Evolutionary conservation across 1,140 invertebrate species (phyloP), one percentile per base, ranked within the genome.

Genomic region (Caenorhabditis briggsae): DNA sequence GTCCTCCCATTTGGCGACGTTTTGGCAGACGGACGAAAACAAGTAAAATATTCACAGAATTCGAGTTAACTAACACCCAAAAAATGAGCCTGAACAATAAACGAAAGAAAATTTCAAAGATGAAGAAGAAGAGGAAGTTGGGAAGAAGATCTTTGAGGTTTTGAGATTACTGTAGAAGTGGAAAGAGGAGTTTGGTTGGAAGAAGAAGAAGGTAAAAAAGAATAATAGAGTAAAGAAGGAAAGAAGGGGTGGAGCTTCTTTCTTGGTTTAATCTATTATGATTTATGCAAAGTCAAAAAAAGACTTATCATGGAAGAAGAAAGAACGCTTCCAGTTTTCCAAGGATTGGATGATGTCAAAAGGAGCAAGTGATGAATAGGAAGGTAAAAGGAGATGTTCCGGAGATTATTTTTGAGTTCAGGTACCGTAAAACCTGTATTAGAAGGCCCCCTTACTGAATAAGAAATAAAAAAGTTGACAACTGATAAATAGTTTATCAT

Each of bases 251-350:
- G 70, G 70, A 78, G 46, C 70, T 78, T 78, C n/a, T 9, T 11
- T 2, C 16, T 78, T 53, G 20, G 70, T 78, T 78, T 78, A 78
- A 78, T 78, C 70, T 78, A 50, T 78, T 50, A 50, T 78, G 70
- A 78, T 78, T 78, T 78, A 78, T 78, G 70, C 5, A 53, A 46
- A 78, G 46, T 70, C 64, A 78, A 23, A 53, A 53, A 23, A 3
- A 78, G 14, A 46, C 70, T 53, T n/a, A n/a, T 46, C 70, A 18
- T 23, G 23, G 41, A 18, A 50, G 50, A 33, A 33, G 33, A 33
- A 33, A 33, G 33, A 33, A 33, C 33, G 33, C 33, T 33, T 33
- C 33, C 33, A 33, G 33, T 33, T 33, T 33, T 33, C 33, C 33
- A 33, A 33, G 33, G 33, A 33, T 33, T 33, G 33, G 3, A 33